Evolutionary conservation across 2,888 invertebrate genomes (phyloP).

Genomic region (Hedychridium roseum): DNA sequence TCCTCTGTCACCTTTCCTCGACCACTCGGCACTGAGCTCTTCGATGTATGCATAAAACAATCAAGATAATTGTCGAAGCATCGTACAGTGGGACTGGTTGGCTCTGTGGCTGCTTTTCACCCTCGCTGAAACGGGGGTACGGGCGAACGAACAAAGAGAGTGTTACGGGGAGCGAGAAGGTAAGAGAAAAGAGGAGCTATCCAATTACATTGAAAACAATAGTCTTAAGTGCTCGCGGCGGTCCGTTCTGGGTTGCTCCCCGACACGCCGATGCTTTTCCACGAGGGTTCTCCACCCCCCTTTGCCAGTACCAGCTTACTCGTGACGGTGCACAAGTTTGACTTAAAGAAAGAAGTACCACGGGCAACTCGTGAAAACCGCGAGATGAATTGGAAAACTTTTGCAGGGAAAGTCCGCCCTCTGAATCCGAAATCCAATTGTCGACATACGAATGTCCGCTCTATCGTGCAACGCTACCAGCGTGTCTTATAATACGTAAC

Average conservation of each 20-base stretch:
- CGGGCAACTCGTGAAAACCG: constrained; percentile 21
- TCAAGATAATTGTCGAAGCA: constrained; percentile 64
- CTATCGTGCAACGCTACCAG: too few relatives aligned
- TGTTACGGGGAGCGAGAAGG: constrained; percentile 18
- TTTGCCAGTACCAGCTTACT: constrained; percentile 4
- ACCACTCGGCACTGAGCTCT: neutral
- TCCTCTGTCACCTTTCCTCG: too few relatives aligned
- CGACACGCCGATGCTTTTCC: constrained; percentile 39
- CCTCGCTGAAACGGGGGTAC: constrained; percentile 32
- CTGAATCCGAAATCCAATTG: too few relatives aligned
- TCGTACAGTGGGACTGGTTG: constrained; percentile 41
- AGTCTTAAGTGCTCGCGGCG: constrained; percentile 65
- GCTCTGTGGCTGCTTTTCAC: constrained; percentile 34
- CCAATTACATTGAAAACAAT: constrained; percentile 67
- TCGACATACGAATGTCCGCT: too few relatives aligned
- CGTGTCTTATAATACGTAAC: too few relatives aligned
- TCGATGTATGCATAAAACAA: constrained; percentile 63
- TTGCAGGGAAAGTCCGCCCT: too few relatives aligned
- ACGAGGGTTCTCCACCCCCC: constrained; percentile 38
- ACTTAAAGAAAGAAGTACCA: constrained; percentile 34
- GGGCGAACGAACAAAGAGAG: constrained; percentile 8
- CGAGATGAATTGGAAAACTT: too few relatives aligned
- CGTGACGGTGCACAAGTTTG: constrained; percentile 37
- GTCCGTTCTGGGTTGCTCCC: constrained; percentile 45
- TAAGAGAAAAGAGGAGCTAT: constrained; percentile 55